Evolutionary conservation across 2,888 invertebrate species (phyloP), one percentile per base, ranked within the genome.

Genomic region (Parelbella ahira): DNA sequence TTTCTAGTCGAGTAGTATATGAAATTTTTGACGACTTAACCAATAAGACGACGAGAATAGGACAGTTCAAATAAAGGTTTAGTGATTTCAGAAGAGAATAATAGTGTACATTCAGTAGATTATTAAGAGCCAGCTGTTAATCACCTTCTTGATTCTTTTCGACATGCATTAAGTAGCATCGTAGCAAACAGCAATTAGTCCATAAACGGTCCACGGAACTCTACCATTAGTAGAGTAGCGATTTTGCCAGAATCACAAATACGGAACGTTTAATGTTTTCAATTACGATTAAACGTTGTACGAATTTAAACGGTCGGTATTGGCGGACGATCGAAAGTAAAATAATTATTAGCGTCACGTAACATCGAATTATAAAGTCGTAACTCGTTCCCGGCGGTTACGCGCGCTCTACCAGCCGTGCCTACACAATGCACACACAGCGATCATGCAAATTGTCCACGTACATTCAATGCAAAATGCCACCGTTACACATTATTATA

Each of bases 291-390:
- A 19, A 23, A 20, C 13, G 20, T 10, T 25, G 41, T 27, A 20
- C 41, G 27, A 44, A 48, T 47, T 46, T 10, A 47, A 45, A 45
- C 41, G 38, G 32, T 36, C 47, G 24, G 47, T 46, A 47, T 38
- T 47, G 45, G 32, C 42, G 43, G 54, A 52, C 53, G 56, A 67
- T 64, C 53, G 60, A 66, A 70, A 67, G 66, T 53, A 59, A 63
- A 58, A 65, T 68, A 65, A 65, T 69, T 64, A 76, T 71, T 61
- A 54, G 51, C 64, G 63, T 73, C 75, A 78, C 78, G 75, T 75
- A 74, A 74, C 61, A 34, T 47, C 53, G 39, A 68, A 68, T 75
- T 67, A 66, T 56, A 52, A 47, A 78, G 72, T 75, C 76, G 49
- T 47, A 51, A 49, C 64, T 61, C 68, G 73, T 75, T 60, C 48